phyloP scores from a whole-genome alignment of 2,113 vertebrate species.

The Periophthalmus modestus region DNA sequence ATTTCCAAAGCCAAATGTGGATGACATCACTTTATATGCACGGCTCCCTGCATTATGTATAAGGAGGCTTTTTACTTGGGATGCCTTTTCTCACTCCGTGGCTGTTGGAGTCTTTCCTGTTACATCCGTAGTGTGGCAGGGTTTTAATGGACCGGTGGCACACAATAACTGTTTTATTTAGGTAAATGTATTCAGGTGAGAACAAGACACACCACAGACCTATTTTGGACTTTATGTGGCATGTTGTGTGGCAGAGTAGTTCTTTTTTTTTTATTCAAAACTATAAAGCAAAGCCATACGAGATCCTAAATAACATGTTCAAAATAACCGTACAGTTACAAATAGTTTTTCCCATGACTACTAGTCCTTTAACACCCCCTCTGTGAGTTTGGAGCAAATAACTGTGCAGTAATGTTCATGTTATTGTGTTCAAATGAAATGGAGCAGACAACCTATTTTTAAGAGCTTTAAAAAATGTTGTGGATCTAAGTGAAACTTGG shows the following conservation, averaged over 20 bases:
- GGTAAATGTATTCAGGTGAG: not conserved
- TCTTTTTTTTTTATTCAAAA: no score
- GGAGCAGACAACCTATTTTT: no score
- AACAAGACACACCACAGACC: not conserved
- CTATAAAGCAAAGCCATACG: not conserved
- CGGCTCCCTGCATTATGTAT: conserved; percentile 56
- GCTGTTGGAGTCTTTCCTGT: conserved; percentile 25
- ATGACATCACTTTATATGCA: conserved; percentile 43
- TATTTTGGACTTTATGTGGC: not conserved
- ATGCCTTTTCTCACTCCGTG: conserved; percentile 26
- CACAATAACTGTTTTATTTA: conserved; percentile 9
- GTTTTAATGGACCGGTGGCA: conserved; percentile 10
- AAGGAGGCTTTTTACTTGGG: conserved; percentile 32
- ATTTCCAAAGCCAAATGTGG: conserved; percentile 10
- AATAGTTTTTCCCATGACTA: not conserved
- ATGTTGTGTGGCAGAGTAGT: no score
- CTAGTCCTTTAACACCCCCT: not conserved
- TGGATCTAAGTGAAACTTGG: no score
- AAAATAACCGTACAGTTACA: not conserved
- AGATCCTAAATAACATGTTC: not conserved
- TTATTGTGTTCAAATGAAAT: no score
- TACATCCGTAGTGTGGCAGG: conserved; percentile 3
- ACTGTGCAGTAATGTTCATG: no score
- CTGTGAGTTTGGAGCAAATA: no score
- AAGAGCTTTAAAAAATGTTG: no score